These are phyloP conservation scores for Lamellibrachia satsuma DNA, from an alignment of 2,888 invertebrate species.

Conservation along the genomic window DNA sequence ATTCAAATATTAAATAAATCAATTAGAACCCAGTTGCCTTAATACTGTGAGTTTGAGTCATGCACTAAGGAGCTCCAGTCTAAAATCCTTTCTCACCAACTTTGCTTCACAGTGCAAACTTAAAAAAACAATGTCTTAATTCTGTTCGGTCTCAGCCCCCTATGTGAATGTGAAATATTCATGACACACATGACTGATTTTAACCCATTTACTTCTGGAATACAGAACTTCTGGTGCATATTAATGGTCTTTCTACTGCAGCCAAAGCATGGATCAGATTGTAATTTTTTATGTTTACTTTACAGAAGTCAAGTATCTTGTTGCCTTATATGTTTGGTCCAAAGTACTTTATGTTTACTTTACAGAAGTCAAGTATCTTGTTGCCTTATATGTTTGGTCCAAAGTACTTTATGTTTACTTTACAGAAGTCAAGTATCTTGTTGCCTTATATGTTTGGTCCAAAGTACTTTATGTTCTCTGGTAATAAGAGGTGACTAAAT, in stretches of 20 bases:
- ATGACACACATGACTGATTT: neutral
- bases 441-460: neutral
- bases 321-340: neutral
- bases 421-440: neutral
- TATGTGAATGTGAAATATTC: neutral
- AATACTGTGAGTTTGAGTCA: no score
- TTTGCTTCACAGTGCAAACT: neutral
- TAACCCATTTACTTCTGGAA: neutral
- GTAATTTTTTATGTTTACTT: no score
- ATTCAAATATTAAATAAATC: no score
- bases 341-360: no score
- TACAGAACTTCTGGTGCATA: neutral
- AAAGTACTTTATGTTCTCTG: neutral
- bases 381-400: neutral
- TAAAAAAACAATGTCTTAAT: neutral
- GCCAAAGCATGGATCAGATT: no score
- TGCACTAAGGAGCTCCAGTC: neutral
- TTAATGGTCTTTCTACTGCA: no score
- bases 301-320: neutral
- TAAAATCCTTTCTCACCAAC: neutral
- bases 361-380: neutral
- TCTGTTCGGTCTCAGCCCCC: neutral
- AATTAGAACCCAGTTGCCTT: no score
- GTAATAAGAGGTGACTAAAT: neutral
- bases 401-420: no score